Evolutionary conservation across 2,113 vertebrate genomes (phyloP), one percentile per base, ranked within the genome.

Genomic region (Notarius lentiginosus): DNA sequence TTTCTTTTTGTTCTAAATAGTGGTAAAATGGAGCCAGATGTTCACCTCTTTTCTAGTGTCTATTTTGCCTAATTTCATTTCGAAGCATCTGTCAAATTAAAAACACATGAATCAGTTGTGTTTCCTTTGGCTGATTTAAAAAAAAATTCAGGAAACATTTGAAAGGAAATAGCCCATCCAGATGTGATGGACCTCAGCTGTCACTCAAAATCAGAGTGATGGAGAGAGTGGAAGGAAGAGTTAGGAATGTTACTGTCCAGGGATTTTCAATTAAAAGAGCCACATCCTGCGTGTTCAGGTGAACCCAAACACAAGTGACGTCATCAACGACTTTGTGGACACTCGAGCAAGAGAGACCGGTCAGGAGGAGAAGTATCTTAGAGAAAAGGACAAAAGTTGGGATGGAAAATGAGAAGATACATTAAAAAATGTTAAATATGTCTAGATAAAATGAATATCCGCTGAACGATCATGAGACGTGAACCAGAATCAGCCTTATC

Each of bases 241-340:
- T 55, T 2, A 61, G 55, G 56, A 20, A 47, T 53, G 82, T 89
- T 79, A 88, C 85, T 79, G 76, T 70, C 79, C 58, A 82, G 80
- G 86, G 77, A 81, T 87, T 90, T 79, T 81, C 75, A 85, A 88
- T 90, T 77, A 4, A 84, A 61, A 77, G 20, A 60, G 68, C 73
- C 80, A 53, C 66, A 56, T 82, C 61, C 88, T 88, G 77, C 81
- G 82, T 24, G 87, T 70, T 84, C 72, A 75, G 55, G 79, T 86
- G 89, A 87, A 88, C 82, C 88, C 41, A 84, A 90, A 84, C 55
- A 65, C 56, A 68, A 49, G 79, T 73, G 80, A 82, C 82, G 77
- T 61, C 60, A 79, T 7, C 4, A 3, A 17, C 1, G 10, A 34
- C 53, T 20, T 79, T 8, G 3, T 58, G 77, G 77, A 79, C 77